Base-by-base conservation (phyloP, 2,113 vertebrate species). In the Peromyscus polionotus region DNA sequence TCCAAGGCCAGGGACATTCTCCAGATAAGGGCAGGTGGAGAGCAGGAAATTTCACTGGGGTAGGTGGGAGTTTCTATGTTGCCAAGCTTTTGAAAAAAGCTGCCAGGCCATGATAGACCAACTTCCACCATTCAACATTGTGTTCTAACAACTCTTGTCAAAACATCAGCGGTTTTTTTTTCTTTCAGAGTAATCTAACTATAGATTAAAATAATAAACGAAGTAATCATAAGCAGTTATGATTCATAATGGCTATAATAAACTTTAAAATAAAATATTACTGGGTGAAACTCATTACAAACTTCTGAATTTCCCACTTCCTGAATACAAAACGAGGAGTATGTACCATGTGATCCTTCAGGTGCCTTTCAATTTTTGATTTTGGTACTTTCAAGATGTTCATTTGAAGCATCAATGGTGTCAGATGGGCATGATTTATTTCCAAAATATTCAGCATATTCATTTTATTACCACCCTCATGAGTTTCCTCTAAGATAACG, bases 391-490 rank as follows among this genome's bases (percentile, higher is more conserved):
- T 70, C 22, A 20, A 96, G 42, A 61, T 93, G 11, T 73, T 39
- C 19, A 13, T 86, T 94, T 65, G 26, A 87, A 42, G 16, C 8
- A 54, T 3, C 19, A 90, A 10, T 76, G 5, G 17, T 85, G n/a
- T 17, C 59, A 39, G 51, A 11, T 8, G 10, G 20, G n/a, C 26
- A 81, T 33, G 84, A 88, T 93, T 81, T 86, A 1, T 54, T 75
- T 86, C 84, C 20, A 11, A 95, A 96, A 89, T 95, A 94, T 93
- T 97, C 90, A 77, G 7, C 51, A 96, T 54, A 72, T 39, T 80
- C n/a, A 94, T 68, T 73, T 91, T 17, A 22, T 72, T 91, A 26
- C 68, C 42, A 90, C 63, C 5, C 33, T 94, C 20, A 54, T 72
- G 36, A 94, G 42, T 88, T 96, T 91, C 17, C 13, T 72, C 26